Evolutionary conservation across 1,140 invertebrate species (phyloP).

Genomic region (Sitodiplosis mosellana): DNA sequence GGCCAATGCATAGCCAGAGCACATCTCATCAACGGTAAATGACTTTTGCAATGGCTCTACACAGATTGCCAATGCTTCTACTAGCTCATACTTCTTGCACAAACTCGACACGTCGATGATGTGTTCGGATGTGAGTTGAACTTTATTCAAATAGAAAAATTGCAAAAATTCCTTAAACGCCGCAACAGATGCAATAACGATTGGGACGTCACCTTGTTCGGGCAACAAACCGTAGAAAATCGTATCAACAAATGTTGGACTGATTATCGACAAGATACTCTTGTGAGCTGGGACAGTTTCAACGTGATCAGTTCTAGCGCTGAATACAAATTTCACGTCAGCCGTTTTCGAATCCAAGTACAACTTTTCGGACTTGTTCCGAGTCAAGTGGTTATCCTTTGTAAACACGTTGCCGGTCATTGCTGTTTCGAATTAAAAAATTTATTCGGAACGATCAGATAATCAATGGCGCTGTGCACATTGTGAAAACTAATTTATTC

Average conservation of each 20-base stretch:
- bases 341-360: background rate
- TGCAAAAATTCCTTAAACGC: background rate
- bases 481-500: too few species aligned
- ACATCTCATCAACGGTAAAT: background rate
- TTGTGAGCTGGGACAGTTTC: background rate
- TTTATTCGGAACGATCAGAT: too few species aligned
- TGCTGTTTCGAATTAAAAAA: too few species aligned
- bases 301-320: background rate
- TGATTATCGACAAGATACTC: background rate
- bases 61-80: background rate
- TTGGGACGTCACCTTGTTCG: background rate
- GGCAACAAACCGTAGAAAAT: background rate
- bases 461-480: too few species aligned
- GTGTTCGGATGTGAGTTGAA: background rate
- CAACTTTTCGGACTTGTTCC: too few species aligned
- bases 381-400: too few species aligned
- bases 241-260: background rate
- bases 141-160: background rate
- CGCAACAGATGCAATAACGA: background rate
- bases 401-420: too few species aligned
- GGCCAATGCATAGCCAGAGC: background rate
- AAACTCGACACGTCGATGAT: background rate
- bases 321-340: background rate
- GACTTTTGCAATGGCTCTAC: background rate
- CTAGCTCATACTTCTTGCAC: background rate